Percentiles rank a stretch among this genome's conserved stretches.
phyloP scores from a whole-genome alignment of 2,113 vertebrate species.

The Morone chrysops region DNA sequence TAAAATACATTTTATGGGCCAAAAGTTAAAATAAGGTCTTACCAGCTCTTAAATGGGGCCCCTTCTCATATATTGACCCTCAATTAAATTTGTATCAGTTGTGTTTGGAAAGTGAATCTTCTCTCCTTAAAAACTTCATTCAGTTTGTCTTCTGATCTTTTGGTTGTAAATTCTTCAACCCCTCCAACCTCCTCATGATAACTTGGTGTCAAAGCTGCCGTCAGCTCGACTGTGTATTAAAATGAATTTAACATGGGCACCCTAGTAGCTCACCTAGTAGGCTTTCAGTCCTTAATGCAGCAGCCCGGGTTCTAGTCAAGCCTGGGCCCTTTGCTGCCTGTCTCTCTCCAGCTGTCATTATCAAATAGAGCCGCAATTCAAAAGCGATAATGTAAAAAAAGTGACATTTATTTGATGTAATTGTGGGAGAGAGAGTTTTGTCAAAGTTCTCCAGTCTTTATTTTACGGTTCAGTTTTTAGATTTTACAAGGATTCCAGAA shows the following conservation, averaged over 20 bases:
- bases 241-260: neutral
- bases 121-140: neutral
- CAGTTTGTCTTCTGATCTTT: conserved; percentile 21
- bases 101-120: neutral
- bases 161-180: neutral
- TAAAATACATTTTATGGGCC: neutral
- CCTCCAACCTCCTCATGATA: too few relatives aligned
- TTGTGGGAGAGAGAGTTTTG: too few relatives aligned
- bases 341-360: too few relatives aligned
- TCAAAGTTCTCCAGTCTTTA: conserved; percentile 5
- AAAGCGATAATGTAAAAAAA: too few relatives aligned
- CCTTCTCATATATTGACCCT: neutral
- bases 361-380: too few relatives aligned
- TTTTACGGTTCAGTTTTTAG: conserved; percentile 13
- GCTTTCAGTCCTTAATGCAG: too few relatives aligned
- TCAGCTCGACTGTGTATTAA: conserved; percentile 2
- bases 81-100: neutral
- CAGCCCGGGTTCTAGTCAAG: too few relatives aligned
- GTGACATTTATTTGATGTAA: too few relatives aligned
- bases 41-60: neutral
- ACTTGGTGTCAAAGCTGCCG: neutral
- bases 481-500: conserved; percentile 30
- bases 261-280: too few relatives aligned
- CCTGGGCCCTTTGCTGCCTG: too few relatives aligned
- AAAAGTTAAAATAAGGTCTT: neutral